These are phyloP conservation scores for Pteromalus puparum DNA, from an alignment of 1,140 invertebrate genomes.

Conservation along the genomic window DNA sequence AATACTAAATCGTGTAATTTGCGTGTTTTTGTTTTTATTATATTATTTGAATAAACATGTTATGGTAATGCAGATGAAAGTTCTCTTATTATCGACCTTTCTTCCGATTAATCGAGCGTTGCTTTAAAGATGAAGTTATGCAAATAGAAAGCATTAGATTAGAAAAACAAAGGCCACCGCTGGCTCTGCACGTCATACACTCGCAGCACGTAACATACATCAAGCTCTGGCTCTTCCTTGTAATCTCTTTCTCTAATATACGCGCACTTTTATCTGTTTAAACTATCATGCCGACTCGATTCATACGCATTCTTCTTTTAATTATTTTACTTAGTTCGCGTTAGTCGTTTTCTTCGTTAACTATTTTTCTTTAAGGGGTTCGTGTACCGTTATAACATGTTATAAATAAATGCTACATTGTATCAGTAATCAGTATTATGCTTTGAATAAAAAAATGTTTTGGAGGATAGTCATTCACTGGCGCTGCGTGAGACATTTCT, in stretches of 20 bases:
- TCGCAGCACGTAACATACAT: constrained; percentile 42
- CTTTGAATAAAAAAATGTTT: constrained; percentile 39
- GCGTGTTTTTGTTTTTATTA: background rate
- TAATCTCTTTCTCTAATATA: background rate
- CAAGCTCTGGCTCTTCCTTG: constrained; percentile 34
- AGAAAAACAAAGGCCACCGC: constrained; percentile 58
- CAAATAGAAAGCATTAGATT: constrained; percentile 52
- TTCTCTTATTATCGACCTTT: constrained; percentile 7
- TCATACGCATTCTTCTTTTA: constrained; percentile 37
- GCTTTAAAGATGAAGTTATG: constrained; percentile 34
- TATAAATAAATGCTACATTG: constrained; percentile 22
- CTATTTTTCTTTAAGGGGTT: constrained; percentile 24
- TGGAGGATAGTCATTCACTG: constrained; percentile 18
- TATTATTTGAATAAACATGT: constrained; percentile 28
- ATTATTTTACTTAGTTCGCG: constrained; percentile 39
- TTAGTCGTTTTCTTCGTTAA: constrained; percentile 29
- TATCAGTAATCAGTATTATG: constrained; percentile 10
- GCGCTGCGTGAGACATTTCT: background rate
- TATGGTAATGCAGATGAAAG: constrained; percentile 26
- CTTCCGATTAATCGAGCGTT: constrained; percentile 25
- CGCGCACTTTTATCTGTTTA: constrained; percentile 27
- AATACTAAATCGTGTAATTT: constrained; percentile 13
- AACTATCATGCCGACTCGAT: constrained; percentile 35
- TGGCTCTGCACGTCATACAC: constrained; percentile 55
- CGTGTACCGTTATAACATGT: constrained; percentile 32